Base-by-base conservation (phyloP, 2,888 invertebrate genomes). In the Agrotis clavis region DNA sequence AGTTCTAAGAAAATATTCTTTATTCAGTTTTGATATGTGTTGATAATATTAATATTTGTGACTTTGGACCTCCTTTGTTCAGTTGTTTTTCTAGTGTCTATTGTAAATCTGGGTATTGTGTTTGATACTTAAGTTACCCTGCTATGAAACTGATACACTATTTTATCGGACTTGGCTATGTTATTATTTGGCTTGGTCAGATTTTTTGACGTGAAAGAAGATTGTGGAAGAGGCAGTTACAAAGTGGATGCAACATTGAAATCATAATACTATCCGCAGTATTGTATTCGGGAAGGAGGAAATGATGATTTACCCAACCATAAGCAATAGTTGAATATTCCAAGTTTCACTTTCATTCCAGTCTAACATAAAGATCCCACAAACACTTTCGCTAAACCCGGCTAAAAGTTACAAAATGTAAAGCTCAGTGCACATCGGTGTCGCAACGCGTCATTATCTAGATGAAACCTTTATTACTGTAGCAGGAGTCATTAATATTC, bases 361-460 rank as follows among this genome's bases (percentile, higher is more conserved):
- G 54, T 64, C 21, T 25, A 54, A 73, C 25, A 47, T 67, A 53
- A 66, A 78, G 30, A 78, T 82, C 61, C 81, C 73, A 64, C 79
- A 56, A 77, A 71, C 83, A 81, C 83, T 82, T 81, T 81, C 80
- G 83, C 80, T 82, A 73, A 65, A 81, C 78, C 57, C 25, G 79
- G 79, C 83, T 57, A 63, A 81, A 83, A 82, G 82, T 89, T 89
- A 82, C 87, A 84, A 89, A 87, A 82, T 83, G 21, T 80, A 81
- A 86, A 83, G 86, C 89, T 80, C 64, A 71, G 84, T 82, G 79
- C 83, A 87, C 87, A 87, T 81, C 77, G 51, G 57, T 84, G 77
- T 86, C 73, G 86, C 86, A 87, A 87, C 71, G 68, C 63, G 71
- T 84, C 85, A 90, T 90, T 90, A 90, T 87, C 84, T 85, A 88